Base-by-base conservation (phyloP, 2,113 vertebrate genomes). In the Eleginops maclovinus region DNA sequence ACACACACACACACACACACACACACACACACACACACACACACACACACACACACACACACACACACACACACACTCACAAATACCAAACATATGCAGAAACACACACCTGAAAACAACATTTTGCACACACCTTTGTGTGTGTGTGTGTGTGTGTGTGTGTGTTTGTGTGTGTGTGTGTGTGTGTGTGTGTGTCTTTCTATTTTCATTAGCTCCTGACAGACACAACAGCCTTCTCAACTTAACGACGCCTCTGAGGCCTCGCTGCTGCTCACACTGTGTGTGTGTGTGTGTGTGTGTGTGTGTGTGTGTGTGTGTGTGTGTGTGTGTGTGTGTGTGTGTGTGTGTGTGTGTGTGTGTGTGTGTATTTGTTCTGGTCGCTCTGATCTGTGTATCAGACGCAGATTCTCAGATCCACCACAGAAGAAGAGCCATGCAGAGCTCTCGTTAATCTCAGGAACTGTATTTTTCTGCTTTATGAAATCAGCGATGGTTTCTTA, bases 191-290 rank as follows among this genome's bases (percentile, higher is more conserved):
- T 87, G 80, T 88, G 80, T 83, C 56, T 80, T 85, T 89, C 81
- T 90, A 76, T 91, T 90, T 92, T 89, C 91, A 92, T 92, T 90
- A 90, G 69, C 43, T 84, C 77, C 65, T 92, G 90, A 92, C 90
- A 92, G 87, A 91, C 89, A 87, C 85, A 88, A 86, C 87, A 86
- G 84, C 82, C 86, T 91, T 75, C 86, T 89, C 84, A 88, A 81
- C 68, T 85, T 91, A 91, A 93, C 77, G 83, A 87, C 69, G 58
- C 86, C 85, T 89, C 77, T 16, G 83, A 92, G 90, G 89, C 80
- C 85, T 88, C 50, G 3, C 59, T 72, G 79, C 75, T 36, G 55
- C 51, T 74, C 40, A 17, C 31, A 4, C 74, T 53, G 75, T 49
- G 65, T 54, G 68, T 68, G 41, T 58, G 28, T 79, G 41, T 68